These are phyloP conservation scores for Andinoacara biseriatus DNA, from an alignment of 2,113 vertebrate species.

Conservation along the genomic window DNA sequence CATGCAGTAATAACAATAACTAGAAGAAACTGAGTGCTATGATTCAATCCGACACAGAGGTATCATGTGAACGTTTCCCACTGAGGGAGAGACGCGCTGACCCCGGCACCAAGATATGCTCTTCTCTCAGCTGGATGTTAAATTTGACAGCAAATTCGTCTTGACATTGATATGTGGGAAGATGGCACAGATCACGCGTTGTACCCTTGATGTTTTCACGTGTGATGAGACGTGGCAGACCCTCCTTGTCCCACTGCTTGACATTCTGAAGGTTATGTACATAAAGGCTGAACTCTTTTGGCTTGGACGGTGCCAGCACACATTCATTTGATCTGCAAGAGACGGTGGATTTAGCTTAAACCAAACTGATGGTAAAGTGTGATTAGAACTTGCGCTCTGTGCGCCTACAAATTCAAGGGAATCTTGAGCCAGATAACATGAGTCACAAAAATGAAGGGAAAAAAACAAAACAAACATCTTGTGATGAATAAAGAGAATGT, in stretches of 20 bases:
- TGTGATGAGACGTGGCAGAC: slow-evolving; percentile 74
- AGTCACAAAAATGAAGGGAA: slow-evolving; percentile 6
- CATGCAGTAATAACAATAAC: slow-evolving; percentile 58
- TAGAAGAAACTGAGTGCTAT: slow-evolving; percentile 60
- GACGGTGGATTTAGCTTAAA: slow-evolving; percentile 35
- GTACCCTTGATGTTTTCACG: slow-evolving; percentile 67
- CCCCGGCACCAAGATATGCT: slow-evolving; percentile 53
- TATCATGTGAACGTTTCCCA: slow-evolving; percentile 49
- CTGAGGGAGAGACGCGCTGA: slow-evolving; percentile 35
- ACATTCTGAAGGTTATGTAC: slow-evolving; percentile 88
- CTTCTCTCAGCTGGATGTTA: slow-evolving; percentile 61
- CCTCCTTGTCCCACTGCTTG: slow-evolving; percentile 74
- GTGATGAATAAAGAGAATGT: slow-evolving; percentile 13
- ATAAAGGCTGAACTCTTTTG: slow-evolving; percentile 89
- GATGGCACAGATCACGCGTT: slow-evolving; percentile 82
- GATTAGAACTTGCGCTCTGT: not conserved
- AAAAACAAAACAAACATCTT: not conserved
- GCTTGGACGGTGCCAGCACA: slow-evolving; percentile 89
- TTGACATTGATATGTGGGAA: slow-evolving; percentile 82
- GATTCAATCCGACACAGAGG: slow-evolving; percentile 65
- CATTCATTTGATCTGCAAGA: slow-evolving; percentile 87
- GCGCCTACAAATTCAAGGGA: not conserved
- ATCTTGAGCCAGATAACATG: slow-evolving; percentile 13
- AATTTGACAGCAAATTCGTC: slow-evolving; percentile 66
- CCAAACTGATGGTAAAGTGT: not conserved